These are phyloP conservation scores for Tragulus kanchil DNA, from an alignment of 2,113 vertebrate genomes.

Conservation along the genomic window DNA sequence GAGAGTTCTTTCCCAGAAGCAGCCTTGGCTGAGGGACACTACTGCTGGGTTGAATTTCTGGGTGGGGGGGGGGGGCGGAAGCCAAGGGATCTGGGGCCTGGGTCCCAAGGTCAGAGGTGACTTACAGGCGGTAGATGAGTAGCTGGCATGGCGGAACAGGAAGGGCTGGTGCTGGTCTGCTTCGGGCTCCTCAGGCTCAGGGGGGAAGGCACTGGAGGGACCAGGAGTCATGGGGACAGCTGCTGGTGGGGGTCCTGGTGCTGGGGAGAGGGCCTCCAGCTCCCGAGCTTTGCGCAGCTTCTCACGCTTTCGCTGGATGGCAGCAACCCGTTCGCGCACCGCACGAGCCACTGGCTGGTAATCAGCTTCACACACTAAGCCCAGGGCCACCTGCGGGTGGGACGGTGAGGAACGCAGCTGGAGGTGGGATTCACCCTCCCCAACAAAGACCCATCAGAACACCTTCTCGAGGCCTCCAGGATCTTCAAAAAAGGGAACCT, in stretches of 20 bases:
- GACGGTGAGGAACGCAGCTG: not conserved
- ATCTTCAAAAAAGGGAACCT: not conserved
- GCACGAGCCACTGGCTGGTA: constrained; percentile 95
- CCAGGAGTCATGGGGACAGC: constrained; percentile 68
- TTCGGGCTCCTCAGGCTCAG: constrained; percentile 95
- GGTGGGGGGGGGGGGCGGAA: not conserved
- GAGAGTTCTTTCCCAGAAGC: not conserved
- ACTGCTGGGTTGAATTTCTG: not conserved
- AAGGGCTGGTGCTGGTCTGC: constrained; percentile 94
- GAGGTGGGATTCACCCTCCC: not conserved
- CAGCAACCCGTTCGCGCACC: constrained; percentile 91
- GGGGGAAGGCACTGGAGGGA: constrained; percentile 85
- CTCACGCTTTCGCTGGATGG: constrained; percentile 94
- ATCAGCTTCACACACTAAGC: constrained; percentile 94
- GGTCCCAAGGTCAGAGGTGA: not conserved
- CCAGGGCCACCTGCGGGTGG: constrained; percentile 91
- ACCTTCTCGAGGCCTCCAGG: not conserved
- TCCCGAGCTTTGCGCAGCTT: constrained; percentile 88
- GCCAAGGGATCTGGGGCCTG: not conserved
- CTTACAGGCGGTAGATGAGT: constrained; percentile 96
- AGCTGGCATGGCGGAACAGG: constrained; percentile 92
- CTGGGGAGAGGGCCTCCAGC: not conserved
- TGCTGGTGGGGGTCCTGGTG: constrained; percentile 65
- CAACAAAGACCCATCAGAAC: not conserved
- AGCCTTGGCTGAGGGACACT: not conserved